Conservation (phyloP, 2,113 vertebrate species). For the Passer montanus region DNA sequence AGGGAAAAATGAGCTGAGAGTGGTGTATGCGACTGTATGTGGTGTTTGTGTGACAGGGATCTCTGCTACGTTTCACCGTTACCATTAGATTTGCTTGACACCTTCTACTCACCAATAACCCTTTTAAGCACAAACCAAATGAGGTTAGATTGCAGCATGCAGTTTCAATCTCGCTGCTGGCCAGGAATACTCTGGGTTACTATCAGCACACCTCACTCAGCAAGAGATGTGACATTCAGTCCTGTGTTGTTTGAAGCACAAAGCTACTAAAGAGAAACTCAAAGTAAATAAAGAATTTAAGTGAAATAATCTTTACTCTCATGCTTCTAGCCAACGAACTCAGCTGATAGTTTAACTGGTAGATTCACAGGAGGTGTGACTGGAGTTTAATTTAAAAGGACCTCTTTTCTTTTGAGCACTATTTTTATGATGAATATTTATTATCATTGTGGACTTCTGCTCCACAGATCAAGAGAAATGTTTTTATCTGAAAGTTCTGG, state of each 20-base stretch:
- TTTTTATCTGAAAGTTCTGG: neutral
- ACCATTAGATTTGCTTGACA: neutral
- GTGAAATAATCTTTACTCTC: neutral
- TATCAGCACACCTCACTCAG: neutral
- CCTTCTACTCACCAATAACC: neutral
- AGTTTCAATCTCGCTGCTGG: neutral
- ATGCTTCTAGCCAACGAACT: neutral
- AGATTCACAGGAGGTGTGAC: neutral
- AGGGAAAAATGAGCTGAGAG: neutral
- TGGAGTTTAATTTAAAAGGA: neutral
- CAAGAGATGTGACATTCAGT: fast-evolving
- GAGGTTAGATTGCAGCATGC: neutral
- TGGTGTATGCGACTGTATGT: neutral
- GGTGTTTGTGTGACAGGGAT: too few relatives aligned
- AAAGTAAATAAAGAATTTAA: neutral
- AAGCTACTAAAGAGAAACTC: neutral
- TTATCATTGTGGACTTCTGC: neutral
- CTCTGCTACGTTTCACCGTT: fast-evolving
- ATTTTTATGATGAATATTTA: neutral
- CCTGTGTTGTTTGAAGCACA: fast-evolving
- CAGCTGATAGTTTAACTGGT: neutral
- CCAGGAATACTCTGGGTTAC: neutral
- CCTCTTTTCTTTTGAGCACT: neutral
- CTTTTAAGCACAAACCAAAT: neutral
- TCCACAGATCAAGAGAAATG: neutral